Conservation (phyloP, 2,888 invertebrate species). For the Perizoma flavofasciatum region DNA sequence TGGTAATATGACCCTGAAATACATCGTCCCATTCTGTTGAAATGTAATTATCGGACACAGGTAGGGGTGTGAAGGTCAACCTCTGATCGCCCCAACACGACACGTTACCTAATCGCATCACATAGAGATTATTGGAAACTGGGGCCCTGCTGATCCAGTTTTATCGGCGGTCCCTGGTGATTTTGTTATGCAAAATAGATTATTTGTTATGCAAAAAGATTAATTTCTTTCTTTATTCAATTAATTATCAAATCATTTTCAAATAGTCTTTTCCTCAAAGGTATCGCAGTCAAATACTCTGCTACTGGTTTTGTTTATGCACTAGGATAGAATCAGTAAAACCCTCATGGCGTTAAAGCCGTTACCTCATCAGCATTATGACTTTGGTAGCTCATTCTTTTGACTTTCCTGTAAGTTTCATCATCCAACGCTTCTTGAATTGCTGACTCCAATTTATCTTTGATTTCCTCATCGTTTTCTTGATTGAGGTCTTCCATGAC, state of each 20-base stretch:
- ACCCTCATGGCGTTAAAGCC: conserved; percentile 20
- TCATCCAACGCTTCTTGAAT: conserved; percentile 87
- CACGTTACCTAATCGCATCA: conserved; percentile 26
- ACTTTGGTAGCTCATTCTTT: conserved; percentile 88
- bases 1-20: not conserved
- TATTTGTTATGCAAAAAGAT: no score
- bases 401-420: conserved; percentile 88
- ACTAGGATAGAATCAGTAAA: no score
- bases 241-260: no score
- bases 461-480: conserved; percentile 77
- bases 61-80: conserved; percentile 32
- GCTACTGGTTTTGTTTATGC: no score
- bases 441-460: conserved; percentile 86
- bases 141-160: conserved; percentile 13
- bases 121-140: conserved; percentile 18
- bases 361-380: conserved; percentile 87
- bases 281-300: no score
- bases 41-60: conserved; percentile 23
- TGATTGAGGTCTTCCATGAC: conserved; percentile 76
- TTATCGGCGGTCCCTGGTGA: conserved; percentile 2
- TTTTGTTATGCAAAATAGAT: conserved; percentile 5
- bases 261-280: no score
- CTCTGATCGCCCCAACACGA: conserved; percentile 9
- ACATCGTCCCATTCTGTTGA: not conserved
- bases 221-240: no score